These are phyloP conservation scores for Acrocera orbiculus DNA, from an alignment of 2,888 invertebrate species.

Conservation along the genomic window DNA sequence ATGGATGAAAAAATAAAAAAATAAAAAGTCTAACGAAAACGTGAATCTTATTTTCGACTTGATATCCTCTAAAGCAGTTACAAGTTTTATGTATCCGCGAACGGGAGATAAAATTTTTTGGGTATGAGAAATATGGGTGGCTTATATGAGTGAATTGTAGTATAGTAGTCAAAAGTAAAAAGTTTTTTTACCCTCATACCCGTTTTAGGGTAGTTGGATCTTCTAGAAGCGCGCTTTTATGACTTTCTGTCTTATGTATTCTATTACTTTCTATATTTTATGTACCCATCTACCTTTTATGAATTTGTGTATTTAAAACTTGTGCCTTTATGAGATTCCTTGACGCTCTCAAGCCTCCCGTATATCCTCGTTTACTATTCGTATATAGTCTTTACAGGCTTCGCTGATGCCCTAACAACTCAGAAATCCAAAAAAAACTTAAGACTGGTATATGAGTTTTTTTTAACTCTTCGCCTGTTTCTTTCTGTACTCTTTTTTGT, in stretches of 20 bases:
- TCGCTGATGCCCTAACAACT: too few relatives aligned
- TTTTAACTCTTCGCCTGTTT: too few relatives aligned
- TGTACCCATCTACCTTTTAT: constrained; percentile 13
- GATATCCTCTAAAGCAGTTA: constrained; percentile 13
- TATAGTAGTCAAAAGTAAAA: constrained; percentile 9
- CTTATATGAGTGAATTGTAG: too few relatives aligned
- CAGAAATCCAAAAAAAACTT: too few relatives aligned
- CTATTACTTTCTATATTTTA: constrained; percentile 14
- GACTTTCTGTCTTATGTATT: constrained; percentile 15
- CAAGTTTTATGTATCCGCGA: constrained; percentile 12
- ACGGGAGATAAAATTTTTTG: background rate
- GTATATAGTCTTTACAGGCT: too few relatives aligned
- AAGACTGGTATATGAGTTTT: too few relatives aligned
- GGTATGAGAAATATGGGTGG: background rate
- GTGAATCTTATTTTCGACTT: constrained; percentile 13
- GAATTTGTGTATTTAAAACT: constrained; percentile 13
- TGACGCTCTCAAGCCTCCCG: too few relatives aligned
- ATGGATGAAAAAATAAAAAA: background rate
- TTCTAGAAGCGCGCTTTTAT: constrained; percentile 15
- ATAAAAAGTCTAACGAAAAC: constrained; percentile 11
- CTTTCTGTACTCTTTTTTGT: too few relatives aligned
- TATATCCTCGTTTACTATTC: too few relatives aligned
- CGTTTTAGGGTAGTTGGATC: too few relatives aligned
- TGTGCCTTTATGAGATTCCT: constrained; percentile 13
- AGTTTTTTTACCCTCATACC: constrained; percentile 13